phyloP scores from a whole-genome alignment of 2,797 vertebrate species.

The Cossypha heuglini region DNA sequence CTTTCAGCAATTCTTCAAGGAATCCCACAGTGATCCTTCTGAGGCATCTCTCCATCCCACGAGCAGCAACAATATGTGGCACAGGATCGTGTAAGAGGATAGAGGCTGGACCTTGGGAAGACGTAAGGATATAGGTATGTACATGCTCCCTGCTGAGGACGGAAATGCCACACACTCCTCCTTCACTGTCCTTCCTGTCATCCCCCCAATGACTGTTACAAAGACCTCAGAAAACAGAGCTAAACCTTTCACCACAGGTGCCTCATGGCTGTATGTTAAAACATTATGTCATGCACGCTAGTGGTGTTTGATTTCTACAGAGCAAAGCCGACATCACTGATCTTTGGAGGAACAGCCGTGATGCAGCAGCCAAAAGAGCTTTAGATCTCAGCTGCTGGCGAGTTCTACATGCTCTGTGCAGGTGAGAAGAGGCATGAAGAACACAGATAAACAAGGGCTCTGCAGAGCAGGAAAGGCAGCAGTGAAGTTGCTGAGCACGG shows the following conservation, averaged over 20 bases:
- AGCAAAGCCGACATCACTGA: background rate
- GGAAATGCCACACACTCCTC: background rate
- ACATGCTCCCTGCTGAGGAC: background rate
- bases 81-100: fast-evolving
- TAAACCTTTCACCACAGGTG: background rate
- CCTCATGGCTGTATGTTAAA: background rate
- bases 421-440: background rate
- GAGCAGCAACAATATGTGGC: background rate
- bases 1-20: background rate
- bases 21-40: background rate
- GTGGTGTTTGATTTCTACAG: background rate
- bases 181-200: background rate
- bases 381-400: background rate
- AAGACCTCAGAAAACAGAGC: background rate
- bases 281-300: background rate
- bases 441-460: background rate
- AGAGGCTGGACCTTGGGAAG: background rate
- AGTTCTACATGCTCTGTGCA: background rate
- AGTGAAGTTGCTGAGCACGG: fast-evolving
- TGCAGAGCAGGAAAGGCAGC: background rate
- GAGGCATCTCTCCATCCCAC: background rate
- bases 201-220: fast-evolving
- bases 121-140: too few species aligned
- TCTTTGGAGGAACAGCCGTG: background rate
- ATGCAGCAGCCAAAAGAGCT: background rate